Evolutionary conservation across 2,888 invertebrate genomes (phyloP).

Genomic region (Pseudeuparius sepicola): DNA sequence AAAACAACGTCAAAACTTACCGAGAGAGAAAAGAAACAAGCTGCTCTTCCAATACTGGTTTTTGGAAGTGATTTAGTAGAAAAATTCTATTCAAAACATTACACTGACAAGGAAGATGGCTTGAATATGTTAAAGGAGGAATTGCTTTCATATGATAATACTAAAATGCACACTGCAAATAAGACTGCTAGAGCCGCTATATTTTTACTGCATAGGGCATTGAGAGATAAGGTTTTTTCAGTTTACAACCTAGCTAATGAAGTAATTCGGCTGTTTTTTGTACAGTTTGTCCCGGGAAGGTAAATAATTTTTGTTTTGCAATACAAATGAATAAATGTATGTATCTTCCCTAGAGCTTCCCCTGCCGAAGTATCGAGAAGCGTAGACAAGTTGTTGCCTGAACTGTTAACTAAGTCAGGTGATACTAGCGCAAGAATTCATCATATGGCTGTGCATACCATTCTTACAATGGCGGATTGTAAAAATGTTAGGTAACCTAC

Average conservation of each 20-base stretch:
- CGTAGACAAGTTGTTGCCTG: slow-evolving; percentile 73
- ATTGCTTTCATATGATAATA: slow-evolving; percentile 40
- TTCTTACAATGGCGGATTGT: slow-evolving; percentile 75
- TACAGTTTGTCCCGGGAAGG: slow-evolving; percentile 76
- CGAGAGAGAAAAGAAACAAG: slow-evolving; percentile 76
- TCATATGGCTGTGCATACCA: slow-evolving; percentile 79
- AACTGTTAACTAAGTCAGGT: slow-evolving; percentile 73
- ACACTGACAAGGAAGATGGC: slow-evolving; percentile 82
- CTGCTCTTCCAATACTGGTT: slow-evolving; percentile 80
- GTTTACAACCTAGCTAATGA: slow-evolving; percentile 80
- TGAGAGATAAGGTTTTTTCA: slow-evolving; percentile 81
- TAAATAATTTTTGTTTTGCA: slow-evolving; percentile 30
- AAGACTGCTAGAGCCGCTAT: slow-evolving; percentile 77
- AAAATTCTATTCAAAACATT: slow-evolving; percentile 83
- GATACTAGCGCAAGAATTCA: slow-evolving; percentile 81
- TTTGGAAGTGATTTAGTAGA: slow-evolving; percentile 87
- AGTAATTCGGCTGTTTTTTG: slow-evolving; percentile 67
- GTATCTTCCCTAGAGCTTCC: slow-evolving; percentile 52
- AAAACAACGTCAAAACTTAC: slow-evolving; percentile 52
- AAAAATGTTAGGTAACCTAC: slow-evolving; percentile 65
- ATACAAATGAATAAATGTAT: background rate
- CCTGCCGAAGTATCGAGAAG: slow-evolving; percentile 73
- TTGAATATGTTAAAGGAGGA: slow-evolving; percentile 56
- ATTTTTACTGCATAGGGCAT: slow-evolving; percentile 64
- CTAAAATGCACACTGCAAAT: slow-evolving; percentile 50